Conservation (phyloP, 2,888 invertebrate genomes). For the Drosophila merina region DNA sequence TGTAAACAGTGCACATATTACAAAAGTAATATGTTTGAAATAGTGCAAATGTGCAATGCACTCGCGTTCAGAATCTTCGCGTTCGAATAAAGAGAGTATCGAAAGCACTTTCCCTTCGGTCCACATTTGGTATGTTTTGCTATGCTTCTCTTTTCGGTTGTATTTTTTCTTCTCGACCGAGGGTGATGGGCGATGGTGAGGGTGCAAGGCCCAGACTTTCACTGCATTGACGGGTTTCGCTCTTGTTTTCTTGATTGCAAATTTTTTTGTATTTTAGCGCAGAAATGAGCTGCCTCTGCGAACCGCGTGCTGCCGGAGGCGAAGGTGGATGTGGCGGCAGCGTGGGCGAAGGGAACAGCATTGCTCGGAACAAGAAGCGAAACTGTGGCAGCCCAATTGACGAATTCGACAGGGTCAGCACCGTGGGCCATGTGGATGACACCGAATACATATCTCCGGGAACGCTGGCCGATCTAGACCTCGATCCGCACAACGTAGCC, state of each 20-base stretch:
- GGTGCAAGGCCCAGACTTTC: constrained; percentile 17
- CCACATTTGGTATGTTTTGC: constrained; percentile 31
- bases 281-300: constrained; percentile 27
- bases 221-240: constrained; percentile 37
- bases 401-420: constrained; percentile 43
- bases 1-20: constrained; percentile 38
- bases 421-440: constrained; percentile 36
- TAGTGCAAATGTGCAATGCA: constrained; percentile 29
- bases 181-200: not conserved
- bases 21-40: constrained; percentile 39
- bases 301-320: constrained; percentile 13
- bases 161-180: not conserved
- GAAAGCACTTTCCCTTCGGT: not conserved
- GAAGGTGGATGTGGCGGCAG: not conserved
- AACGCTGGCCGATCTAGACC: constrained; percentile 1
- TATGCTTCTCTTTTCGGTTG: constrained; percentile 14
- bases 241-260: not conserved
- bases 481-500: constrained; percentile 3
- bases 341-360: constrained; percentile 2
- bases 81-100: constrained; percentile 19
- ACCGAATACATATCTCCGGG: constrained; percentile 20
- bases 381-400: constrained; percentile 18
- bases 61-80: constrained; percentile 8
- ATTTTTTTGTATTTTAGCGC: constrained; percentile 10
- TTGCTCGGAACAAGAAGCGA: constrained; percentile 12